Percentiles rank a stretch among this genome's conserved stretches.
Conservation (phyloP, 2,888 invertebrate genomes). For the Sphinx pinastri region DNA sequence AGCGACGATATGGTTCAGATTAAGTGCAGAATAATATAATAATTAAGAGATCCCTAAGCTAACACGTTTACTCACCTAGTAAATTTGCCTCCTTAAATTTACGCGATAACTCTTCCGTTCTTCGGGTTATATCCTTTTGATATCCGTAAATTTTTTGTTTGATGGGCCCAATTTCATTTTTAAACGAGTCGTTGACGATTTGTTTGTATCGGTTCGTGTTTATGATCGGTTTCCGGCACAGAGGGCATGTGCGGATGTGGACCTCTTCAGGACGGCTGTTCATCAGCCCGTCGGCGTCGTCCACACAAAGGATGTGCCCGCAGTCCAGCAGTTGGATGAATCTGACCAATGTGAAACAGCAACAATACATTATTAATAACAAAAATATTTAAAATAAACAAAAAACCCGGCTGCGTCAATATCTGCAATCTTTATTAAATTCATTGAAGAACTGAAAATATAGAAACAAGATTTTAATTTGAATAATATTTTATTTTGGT, state of each 20-base stretch:
- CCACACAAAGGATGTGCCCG: slow-evolving; percentile 74
- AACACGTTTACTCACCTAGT: slow-evolving; percentile 29
- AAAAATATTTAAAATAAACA: too few relatives aligned
- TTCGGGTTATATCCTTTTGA: slow-evolving; percentile 45
- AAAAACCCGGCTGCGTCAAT: too few relatives aligned
- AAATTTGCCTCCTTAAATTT: slow-evolving; percentile 34
- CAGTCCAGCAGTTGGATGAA: slow-evolving; percentile 83
- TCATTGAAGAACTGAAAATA: too few relatives aligned
- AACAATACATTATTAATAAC: neutral
- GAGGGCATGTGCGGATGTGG: slow-evolving; percentile 79
- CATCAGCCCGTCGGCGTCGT: slow-evolving; percentile 73
- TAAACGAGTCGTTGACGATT: slow-evolving; percentile 67
- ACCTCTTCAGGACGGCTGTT: slow-evolving; percentile 55
- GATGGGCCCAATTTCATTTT: slow-evolving; percentile 68
- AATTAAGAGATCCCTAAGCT: slow-evolving; percentile 1
- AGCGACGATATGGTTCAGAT: too few relatives aligned
- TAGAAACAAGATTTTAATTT: too few relatives aligned
- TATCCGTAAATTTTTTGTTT: slow-evolving; percentile 70
- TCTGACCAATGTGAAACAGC: slow-evolving; percentile 51
- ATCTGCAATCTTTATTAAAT: too few relatives aligned
- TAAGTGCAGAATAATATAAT: too few relatives aligned
- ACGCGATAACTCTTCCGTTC: slow-evolving; percentile 38
- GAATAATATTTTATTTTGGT: too few relatives aligned
- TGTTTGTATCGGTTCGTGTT: slow-evolving; percentile 84
- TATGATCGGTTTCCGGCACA: slow-evolving; percentile 84